Conservation (phyloP, 1,140 invertebrate genomes). For the Papilio polyxenes region DNA sequence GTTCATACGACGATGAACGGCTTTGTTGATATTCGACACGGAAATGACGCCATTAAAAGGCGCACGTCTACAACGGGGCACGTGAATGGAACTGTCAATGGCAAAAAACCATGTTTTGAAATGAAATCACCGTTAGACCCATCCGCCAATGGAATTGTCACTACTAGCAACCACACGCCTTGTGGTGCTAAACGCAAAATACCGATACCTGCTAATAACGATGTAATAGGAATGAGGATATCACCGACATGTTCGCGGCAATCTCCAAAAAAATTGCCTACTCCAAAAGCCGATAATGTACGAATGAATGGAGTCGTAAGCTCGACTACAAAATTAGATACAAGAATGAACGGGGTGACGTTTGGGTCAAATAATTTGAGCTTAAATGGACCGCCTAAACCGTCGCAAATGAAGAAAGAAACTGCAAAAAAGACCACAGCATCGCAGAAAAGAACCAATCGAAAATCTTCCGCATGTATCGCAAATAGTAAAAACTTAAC, state of each 20-base stretch:
- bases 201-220: constrained; percentile 59
- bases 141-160: constrained; percentile 65
- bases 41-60: constrained; percentile 56
- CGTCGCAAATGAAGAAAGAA: constrained; percentile 60
- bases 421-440: constrained; percentile 56
- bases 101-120: constrained; percentile 57
- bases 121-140: constrained; percentile 59
- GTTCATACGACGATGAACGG: constrained; percentile 64
- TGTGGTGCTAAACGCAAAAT: constrained; percentile 58
- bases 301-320: constrained; percentile 68
- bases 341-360: constrained; percentile 74
- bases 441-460: constrained; percentile 67
- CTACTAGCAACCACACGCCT: constrained; percentile 49
- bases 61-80: constrained; percentile 52
- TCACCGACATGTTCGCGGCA: constrained; percentile 56
- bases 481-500: constrained; percentile 78
- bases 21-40: constrained; percentile 64
- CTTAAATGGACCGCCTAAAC: constrained; percentile 59
- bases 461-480: constrained; percentile 76
- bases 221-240: constrained; percentile 57
- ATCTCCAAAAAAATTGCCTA: constrained; percentile 57
- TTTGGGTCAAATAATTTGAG: constrained; percentile 74
- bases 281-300: constrained; percentile 54
- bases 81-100: constrained; percentile 61
- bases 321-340: constrained; percentile 74